phyloP scores from a whole-genome alignment of 1,140 invertebrate genomes.

The Zaprionus nigranus region DNA sequence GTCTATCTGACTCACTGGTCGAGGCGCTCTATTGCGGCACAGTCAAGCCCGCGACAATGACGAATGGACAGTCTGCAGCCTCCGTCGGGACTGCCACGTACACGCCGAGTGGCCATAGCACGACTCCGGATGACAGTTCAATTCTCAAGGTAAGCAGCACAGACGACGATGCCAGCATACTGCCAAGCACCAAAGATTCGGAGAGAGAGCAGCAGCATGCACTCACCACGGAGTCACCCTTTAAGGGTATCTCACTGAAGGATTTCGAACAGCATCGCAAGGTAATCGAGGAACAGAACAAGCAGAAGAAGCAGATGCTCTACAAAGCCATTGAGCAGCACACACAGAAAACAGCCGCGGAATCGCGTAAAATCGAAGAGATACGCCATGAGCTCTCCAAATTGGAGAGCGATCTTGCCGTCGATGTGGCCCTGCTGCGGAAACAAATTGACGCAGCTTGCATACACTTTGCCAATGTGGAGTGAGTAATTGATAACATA shows the following conservation, averaged over 20 bases:
- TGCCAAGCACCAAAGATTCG: constrained; percentile 56
- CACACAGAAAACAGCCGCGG: constrained; percentile 89
- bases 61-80: constrained; percentile 1
- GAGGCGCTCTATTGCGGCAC: constrained; percentile 69
- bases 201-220: constrained; percentile 14
- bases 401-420: constrained; percentile 88
- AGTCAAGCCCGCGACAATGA: constrained; percentile 25
- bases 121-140: constrained; percentile 59
- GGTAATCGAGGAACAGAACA: constrained; percentile 91
- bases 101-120: constrained; percentile 41
- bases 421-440: constrained; percentile 90
- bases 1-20: constrained; percentile 72
- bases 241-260: constrained; percentile 85
- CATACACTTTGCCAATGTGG: constrained; percentile 88
- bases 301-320: constrained; percentile 89
- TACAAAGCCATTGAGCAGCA: constrained; percentile 90
- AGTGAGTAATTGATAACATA: constrained; percentile 85
- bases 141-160: constrained; percentile 63
- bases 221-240: constrained; percentile 74
- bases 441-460: constrained; percentile 91
- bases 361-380: constrained; percentile 88
- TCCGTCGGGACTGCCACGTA: constrained; percentile 53
- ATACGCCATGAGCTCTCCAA: constrained; percentile 90
- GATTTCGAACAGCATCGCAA: constrained; percentile 90
- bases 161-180: constrained; percentile 53